Percentiles rank a stretch among this genome's conserved stretches.
These are phyloP conservation scores for Limnephilus auricula DNA, from an alignment of 2,888 invertebrate genomes.

Conservation along the genomic window DNA sequence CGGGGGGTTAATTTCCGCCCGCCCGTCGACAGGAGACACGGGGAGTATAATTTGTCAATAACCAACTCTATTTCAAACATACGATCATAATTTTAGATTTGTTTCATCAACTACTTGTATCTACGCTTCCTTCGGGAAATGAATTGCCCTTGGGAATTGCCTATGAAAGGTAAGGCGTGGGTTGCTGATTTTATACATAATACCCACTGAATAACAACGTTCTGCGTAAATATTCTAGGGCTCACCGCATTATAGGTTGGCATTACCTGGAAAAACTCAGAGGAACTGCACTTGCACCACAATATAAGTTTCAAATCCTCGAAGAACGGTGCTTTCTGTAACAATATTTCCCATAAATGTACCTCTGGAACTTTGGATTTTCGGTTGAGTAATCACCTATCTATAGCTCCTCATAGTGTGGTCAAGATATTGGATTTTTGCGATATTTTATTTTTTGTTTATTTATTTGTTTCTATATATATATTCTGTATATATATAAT, in stretches of 20 bases:
- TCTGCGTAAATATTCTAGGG: not conserved
- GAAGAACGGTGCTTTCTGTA: not conserved
- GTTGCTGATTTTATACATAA: not conserved
- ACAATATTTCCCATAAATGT: not conserved
- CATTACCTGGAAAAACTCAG: not conserved
- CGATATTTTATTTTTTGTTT: too few relatives aligned
- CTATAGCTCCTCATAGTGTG: not conserved
- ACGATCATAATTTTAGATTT: not conserved
- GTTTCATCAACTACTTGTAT: not conserved
- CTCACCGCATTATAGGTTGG: not conserved
- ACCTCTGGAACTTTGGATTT: not conserved
- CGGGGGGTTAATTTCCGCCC: conserved; percentile 41
- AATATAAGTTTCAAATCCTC: not conserved
- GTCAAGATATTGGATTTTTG: not conserved
- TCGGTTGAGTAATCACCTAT: not conserved
- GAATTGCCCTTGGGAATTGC: not conserved
- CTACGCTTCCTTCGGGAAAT: not conserved
- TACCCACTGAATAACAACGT: not conserved
- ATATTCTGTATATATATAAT: too few relatives aligned
- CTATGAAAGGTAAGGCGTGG: not conserved
- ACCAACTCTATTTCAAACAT: conserved; percentile 6
- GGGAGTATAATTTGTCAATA: conserved; percentile 25
- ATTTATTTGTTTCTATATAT: too few relatives aligned
- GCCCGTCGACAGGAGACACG: conserved; percentile 1
- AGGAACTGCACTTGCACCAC: not conserved